Base-by-base conservation (phyloP, 2,888 invertebrate genomes). In the Hypsopygia costalis region DNA sequence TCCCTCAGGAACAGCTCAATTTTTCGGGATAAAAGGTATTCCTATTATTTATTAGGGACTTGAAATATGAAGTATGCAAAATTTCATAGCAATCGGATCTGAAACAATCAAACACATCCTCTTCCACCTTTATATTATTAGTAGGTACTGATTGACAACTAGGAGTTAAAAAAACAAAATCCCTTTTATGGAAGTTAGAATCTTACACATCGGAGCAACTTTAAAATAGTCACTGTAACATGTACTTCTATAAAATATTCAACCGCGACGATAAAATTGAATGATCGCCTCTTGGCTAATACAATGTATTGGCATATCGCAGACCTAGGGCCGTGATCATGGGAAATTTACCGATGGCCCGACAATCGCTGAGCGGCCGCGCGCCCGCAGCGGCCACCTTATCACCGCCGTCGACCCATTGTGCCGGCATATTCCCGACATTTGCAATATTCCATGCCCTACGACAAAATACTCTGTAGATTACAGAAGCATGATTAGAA, bases 361-460 rank as follows among this genome's bases (percentile, higher is more conserved):
- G 61, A 68, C 70, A 67, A 77, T 78, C 80, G 52, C 43, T 43
- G 34, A 29, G 52, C 44, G 47, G 49, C 39, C 11, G 31, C 12
- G 31, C 52, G 45, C 49, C 51, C 47, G 16, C 49, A 55, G 53
- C 52, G 49, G 59, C 49, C 49, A 52, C 53, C 67, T 78, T 80
- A 80, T 81, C 80, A 69, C 54, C 40, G 44, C 55, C 51, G 52
- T 40, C 60, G 40, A 55, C 58, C 70, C 67, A 78, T 81, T 80
- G 80, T 81, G 66, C 66, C 46, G 57, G 57, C 59, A 55, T 62
- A 68, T 65, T 69, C 67, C 62, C 62, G 58, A 70, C 71, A 67
- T 78, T 69, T 59, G 60, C 79, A 73, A 79, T 80, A 82, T 79
- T 76, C 73, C 68, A 69, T 68, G 62, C 63, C 64, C 54, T 68